Conservation (phyloP, 2,113 vertebrate genomes). For the Chaetops frenatus region DNA sequence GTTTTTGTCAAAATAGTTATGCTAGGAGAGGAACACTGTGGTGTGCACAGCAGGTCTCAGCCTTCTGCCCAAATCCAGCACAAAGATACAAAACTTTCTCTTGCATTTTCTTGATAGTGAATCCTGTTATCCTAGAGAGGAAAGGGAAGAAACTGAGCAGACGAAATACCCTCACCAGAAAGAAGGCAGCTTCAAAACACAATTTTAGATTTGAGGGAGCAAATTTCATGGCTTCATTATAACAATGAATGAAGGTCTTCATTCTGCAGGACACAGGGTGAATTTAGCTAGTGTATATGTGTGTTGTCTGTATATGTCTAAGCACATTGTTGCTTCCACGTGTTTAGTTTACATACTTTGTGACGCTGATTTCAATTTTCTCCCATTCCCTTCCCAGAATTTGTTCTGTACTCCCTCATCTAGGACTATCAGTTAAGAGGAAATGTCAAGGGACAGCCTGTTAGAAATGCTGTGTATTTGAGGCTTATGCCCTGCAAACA, state of each 20-base stretch:
- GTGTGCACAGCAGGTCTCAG: background rate
- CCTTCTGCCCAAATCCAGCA: background rate
- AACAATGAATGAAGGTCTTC: background rate
- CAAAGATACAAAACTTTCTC: background rate
- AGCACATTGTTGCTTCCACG: rapidly evolving
- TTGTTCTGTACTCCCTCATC: background rate
- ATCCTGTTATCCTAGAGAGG: background rate
- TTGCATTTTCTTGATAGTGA: background rate
- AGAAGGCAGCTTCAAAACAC: background rate
- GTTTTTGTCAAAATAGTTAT: background rate
- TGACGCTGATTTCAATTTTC: background rate
- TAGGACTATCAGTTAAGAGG: background rate
- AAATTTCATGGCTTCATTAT: background rate
- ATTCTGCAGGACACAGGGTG: background rate
- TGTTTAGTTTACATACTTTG: background rate
- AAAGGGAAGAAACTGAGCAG: background rate
- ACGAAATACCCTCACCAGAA: background rate
- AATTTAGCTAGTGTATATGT: background rate
- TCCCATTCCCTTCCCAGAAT: background rate
- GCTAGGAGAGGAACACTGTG: background rate
- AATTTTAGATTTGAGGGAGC: background rate
- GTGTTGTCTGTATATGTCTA: background rate
- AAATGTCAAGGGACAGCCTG: background rate
- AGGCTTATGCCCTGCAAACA: background rate
- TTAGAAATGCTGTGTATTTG: background rate